Percentiles rank a stretch among this genome's conserved stretches.
phyloP scores from a whole-genome alignment of 92 coral and sea anemone species.

The Umimayanthus chanpuru region DNA sequence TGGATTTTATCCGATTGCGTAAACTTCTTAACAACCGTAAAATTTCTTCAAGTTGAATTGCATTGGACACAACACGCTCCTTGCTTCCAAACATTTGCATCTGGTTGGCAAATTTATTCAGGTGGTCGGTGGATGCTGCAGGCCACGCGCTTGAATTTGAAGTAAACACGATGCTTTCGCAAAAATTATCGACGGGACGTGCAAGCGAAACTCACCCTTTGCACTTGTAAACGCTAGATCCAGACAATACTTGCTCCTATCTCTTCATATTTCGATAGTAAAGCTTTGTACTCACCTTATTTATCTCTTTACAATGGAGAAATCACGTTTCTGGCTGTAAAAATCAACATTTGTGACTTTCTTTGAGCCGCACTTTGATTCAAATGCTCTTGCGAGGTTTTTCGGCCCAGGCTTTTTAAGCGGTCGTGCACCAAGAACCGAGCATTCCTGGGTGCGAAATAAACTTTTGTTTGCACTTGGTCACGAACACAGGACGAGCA shows the following conservation, averaged over 20 bases:
- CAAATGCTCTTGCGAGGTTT: not conserved
- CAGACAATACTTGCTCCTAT: too few relatives aligned
- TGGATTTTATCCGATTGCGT: not conserved
- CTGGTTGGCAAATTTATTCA: not conserved
- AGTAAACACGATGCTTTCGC: not conserved
- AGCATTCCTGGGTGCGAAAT: constrained; percentile 12
- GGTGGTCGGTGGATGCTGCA: not conserved
- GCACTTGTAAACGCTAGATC: not conserved
- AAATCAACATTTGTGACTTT: not conserved
- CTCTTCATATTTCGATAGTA: not conserved
- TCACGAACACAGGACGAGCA: constrained; percentile 4
- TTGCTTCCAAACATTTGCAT: not conserved
- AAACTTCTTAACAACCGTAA: not conserved
- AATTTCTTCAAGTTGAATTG: not conserved
- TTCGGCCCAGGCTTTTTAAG: not conserved
- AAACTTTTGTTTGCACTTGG: constrained; percentile 46
- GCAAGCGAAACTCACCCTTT: not conserved
- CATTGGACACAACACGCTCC: not conserved
- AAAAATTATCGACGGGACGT: not conserved
- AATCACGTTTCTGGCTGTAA: not conserved
- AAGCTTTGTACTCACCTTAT: not conserved
- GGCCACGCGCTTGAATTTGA: too few relatives aligned
- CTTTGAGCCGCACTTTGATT: too few relatives aligned
- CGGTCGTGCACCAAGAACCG: not conserved
- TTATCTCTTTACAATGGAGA: not conserved